Evolutionary conservation across 2,113 vertebrate species (phyloP).

Genomic region (Hirundichthys speculiger): DNA sequence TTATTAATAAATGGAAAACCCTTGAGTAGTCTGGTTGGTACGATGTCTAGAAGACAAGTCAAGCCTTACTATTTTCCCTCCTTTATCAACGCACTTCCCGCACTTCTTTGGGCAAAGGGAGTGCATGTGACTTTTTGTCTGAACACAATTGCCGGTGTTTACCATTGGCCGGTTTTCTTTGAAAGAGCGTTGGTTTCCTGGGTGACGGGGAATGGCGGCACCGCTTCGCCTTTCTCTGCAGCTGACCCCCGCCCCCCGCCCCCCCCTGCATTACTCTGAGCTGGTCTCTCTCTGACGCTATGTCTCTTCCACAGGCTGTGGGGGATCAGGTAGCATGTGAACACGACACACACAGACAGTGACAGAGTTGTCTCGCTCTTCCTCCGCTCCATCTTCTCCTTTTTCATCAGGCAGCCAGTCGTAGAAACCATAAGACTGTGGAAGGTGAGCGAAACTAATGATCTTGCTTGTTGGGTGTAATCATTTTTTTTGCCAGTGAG

Average conservation of each 20-base stretch:
- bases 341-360: slow-evolving; percentile 34
- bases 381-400: slow-evolving; percentile 47
- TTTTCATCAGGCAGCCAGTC: slow-evolving; percentile 45
- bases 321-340: slow-evolving; percentile 64
- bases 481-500: neutral
- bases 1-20: too few relatives aligned
- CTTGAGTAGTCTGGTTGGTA: too few relatives aligned
- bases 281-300: slow-evolving; percentile 29
- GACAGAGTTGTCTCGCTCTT: slow-evolving; percentile 50
- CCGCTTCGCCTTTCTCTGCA: slow-evolving; percentile 77
- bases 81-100: neutral
- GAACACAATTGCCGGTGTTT: slow-evolving; percentile 80
- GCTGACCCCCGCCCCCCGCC: slow-evolving; percentile 42
- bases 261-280: slow-evolving; percentile 43
- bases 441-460: slow-evolving; percentile 69
- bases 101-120: slow-evolving; percentile 53
- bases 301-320: slow-evolving; percentile 52
- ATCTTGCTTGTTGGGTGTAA: slow-evolving; percentile 21
- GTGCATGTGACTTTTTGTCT: slow-evolving; percentile 83
- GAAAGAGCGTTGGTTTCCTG: slow-evolving; percentile 83
- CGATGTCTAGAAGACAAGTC: too few relatives aligned
- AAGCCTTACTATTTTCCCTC: neutral
- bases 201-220: slow-evolving; percentile 81
- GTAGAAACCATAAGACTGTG: slow-evolving; percentile 27
- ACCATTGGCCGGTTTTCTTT: slow-evolving; percentile 80